Base-by-base conservation (phyloP, 2,113 vertebrate genomes). In the Campylomormyrus numenius region DNA sequence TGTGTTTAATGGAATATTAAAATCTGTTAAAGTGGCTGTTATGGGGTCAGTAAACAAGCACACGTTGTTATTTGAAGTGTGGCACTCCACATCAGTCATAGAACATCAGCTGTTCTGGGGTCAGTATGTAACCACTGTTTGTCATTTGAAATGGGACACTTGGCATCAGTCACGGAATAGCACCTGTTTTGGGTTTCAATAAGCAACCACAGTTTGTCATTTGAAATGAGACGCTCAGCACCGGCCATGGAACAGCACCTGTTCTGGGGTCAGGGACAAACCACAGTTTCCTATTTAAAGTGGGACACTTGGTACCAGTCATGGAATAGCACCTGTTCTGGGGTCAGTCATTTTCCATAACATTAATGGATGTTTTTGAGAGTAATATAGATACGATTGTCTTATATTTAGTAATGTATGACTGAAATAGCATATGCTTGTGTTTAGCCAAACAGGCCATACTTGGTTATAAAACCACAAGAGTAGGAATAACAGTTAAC, bases 201-300 rank as follows among this genome's bases (percentile, higher is more conserved):
- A 85, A 85, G 83, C 83, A 48, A 85, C 74, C 74, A 7, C 74
- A 85, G n/a, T 85, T 85, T 85, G 83, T 48, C 83, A 85, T 42
- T 80, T 80, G 74, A 80, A 80, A 42, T 80, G 35, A 39, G 74
- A 80, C 2, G 2, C 70, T 39, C 74, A 80, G 35, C 45, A 85
- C 83, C 24, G 3, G 46, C 42, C 24, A 85, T 49, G 21, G 21
- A 85, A 49, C 83, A 13, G 42, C 83, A 85, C 83, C 83, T 85
- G 83, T 85, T 85, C 19, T 85, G 42, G 46, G 46, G 42, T 85
- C 46, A 85, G 83, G 21, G 9, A 48, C 46, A n/a, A 49, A 46
- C 21, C 46, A 49, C 24, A 11, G 46, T 48, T 24, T 46, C 46
- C 46, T 85, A 46, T 48, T 48, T 85, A 48, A 85, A 49, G 42